These are phyloP conservation scores for Hydroisotoma schaefferi DNA, from an alignment of 2,888 invertebrate species.

Conservation along the genomic window DNA sequence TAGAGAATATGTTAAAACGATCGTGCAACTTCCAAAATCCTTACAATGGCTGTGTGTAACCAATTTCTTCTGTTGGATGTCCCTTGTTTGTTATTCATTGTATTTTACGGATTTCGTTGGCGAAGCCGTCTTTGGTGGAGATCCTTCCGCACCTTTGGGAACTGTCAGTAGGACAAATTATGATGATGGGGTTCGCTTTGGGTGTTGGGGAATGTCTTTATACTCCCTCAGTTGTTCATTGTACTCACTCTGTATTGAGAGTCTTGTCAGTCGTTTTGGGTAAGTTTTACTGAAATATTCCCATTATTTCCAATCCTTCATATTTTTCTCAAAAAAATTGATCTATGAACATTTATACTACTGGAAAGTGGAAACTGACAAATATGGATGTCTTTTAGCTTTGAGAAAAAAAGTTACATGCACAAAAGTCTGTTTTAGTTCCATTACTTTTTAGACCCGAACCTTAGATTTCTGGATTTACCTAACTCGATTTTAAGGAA, in stretches of 20 bases:
- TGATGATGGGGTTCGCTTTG: slow-evolving; percentile 88
- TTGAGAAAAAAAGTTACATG: too few species aligned
- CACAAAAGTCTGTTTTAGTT: too few species aligned
- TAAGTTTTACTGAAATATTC: too few species aligned
- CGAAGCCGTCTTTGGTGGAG: slow-evolving; percentile 81
- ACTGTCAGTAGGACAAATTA: slow-evolving; percentile 57
- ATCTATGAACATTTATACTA: too few species aligned
- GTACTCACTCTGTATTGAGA: slow-evolving; percentile 81
- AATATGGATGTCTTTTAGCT: too few species aligned
- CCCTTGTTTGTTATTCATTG: slow-evolving; percentile 91
- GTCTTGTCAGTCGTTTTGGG: slow-evolving; percentile 68
- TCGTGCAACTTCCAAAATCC: slow-evolving; percentile 85
- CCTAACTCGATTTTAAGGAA: too few species aligned
- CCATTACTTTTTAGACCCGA: too few species aligned
- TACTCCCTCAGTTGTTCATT: slow-evolving; percentile 87
- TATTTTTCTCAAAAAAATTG: not conserved
- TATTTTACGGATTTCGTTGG: slow-evolving; percentile 97
- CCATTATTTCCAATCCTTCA: not conserved
- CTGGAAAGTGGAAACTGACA: too few species aligned
- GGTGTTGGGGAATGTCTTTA: slow-evolving; percentile 91
- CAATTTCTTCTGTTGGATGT: slow-evolving; percentile 97
- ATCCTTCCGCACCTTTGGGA: slow-evolving; percentile 56
- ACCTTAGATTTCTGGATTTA: too few species aligned
- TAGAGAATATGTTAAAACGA: slow-evolving; percentile 79
- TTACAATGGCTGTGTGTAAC: slow-evolving; percentile 82